phyloP scores from a whole-genome alignment of 2,797 vertebrate genomes.

The Alcedo atthis region DNA sequence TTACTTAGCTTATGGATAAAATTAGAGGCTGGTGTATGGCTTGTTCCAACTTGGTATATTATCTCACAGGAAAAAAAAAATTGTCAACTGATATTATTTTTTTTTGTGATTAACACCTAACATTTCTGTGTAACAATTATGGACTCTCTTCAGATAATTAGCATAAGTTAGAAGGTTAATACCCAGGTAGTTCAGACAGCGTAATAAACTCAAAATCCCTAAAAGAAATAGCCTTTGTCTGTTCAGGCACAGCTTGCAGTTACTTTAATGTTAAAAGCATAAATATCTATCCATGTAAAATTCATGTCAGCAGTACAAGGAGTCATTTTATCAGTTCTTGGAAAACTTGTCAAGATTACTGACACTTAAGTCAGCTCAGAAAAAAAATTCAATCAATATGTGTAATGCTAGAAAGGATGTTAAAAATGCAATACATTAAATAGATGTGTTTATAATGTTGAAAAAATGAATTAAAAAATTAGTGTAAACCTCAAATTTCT shows the following conservation, averaged over 20 bases:
- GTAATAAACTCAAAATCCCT: not conserved
- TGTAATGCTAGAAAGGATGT: slow-evolving; percentile 37
- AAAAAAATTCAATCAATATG: slow-evolving; percentile 56
- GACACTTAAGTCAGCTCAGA: slow-evolving; percentile 44
- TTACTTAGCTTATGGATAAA: not conserved
- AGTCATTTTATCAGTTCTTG: slow-evolving; percentile 57
- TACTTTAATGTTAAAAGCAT: slow-evolving; percentile 4
- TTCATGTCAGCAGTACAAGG: slow-evolving; percentile 44
- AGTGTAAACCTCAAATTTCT: not conserved
- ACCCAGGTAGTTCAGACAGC: not conserved
- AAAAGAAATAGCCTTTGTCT: slow-evolving; percentile 15
- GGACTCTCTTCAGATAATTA: not conserved
- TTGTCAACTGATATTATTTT: not conserved
- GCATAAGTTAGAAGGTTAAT: not conserved
- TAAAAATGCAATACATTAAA: too few relatives aligned
- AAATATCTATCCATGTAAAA: slow-evolving; percentile 6
- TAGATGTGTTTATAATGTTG: slow-evolving; percentile 19
- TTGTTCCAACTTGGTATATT: not conserved
- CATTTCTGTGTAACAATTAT: not conserved
- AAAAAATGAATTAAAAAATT: slow-evolving; percentile 18
- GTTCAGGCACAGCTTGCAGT: not conserved
- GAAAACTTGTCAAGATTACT: slow-evolving; percentile 65
- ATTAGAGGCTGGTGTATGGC: not conserved
- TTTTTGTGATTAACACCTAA: not conserved
- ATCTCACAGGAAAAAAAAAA: not conserved